phyloP scores from a whole-genome alignment of 2,888 invertebrate genomes.

The Cordylochernes scorpioides region DNA sequence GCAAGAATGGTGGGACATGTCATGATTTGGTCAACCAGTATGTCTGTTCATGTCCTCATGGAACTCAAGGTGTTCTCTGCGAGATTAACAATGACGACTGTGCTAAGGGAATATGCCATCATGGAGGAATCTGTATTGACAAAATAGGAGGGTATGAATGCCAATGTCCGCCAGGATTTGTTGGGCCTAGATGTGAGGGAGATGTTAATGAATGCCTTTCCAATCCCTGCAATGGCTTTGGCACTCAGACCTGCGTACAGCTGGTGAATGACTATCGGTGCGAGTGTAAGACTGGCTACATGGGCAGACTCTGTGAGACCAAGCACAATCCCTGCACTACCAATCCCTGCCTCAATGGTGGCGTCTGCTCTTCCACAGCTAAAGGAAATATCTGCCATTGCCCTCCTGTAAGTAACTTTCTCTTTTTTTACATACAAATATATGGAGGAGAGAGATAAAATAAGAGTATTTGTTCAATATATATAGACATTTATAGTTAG shows the following conservation, averaged over 20 bases:
- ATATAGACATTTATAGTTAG: constrained; percentile 70
- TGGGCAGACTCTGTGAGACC: constrained; percentile 65
- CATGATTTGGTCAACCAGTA: constrained; percentile 67
- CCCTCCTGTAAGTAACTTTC: constrained; percentile 19
- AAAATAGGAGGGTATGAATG: constrained; percentile 79
- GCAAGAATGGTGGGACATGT: constrained; percentile 79
- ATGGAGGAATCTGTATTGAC: constrained; percentile 76
- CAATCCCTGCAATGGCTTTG: constrained; percentile 54
- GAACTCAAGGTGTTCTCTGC: constrained; percentile 65
- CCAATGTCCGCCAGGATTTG: constrained; percentile 58
- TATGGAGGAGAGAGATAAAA: no score
- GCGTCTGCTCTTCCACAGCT: constrained; percentile 42
- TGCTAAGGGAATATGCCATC: constrained; percentile 59
- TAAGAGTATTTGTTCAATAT: no score
- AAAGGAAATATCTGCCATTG: constrained; percentile 60
- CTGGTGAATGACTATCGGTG: constrained; percentile 75
- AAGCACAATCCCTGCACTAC: constrained; percentile 71
- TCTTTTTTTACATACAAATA: no score
- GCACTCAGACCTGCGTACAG: constrained; percentile 45
- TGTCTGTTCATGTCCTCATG: constrained; percentile 76
- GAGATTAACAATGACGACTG: constrained; percentile 84
- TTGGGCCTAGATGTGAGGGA: constrained; percentile 86
- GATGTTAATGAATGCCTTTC: constrained; percentile 88
- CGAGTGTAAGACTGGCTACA: constrained; percentile 68
- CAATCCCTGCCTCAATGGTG: constrained; percentile 72